phyloP scores from a whole-genome alignment of 2,888 invertebrate genomes.

The Stenodera caucasica region DNA sequence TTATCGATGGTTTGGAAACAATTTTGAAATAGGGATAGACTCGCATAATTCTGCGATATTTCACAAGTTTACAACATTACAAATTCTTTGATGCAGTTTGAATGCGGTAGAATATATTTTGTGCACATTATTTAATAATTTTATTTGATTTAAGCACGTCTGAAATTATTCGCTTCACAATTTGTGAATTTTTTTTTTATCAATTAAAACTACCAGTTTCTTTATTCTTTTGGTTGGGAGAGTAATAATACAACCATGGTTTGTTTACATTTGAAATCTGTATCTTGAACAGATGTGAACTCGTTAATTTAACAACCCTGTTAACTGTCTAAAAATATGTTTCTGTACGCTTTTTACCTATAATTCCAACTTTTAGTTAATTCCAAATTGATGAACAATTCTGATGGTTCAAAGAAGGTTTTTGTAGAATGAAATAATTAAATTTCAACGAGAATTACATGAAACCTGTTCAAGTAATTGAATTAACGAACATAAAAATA shows the following conservation, averaged over 20 bases:
- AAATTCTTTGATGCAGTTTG: too few relatives aligned
- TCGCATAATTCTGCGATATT: background rate
- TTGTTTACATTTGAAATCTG: slow-evolving; percentile 5
- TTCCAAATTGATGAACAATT: too few relatives aligned
- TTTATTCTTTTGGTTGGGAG: background rate
- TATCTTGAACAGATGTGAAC: slow-evolving; percentile 6
- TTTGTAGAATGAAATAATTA: too few relatives aligned
- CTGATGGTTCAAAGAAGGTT: too few relatives aligned
- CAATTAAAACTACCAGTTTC: too few relatives aligned
- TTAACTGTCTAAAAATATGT: background rate
- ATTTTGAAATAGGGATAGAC: background rate
- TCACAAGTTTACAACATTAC: background rate
- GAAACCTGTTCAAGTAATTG: too few relatives aligned
- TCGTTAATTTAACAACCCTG: slow-evolving; percentile 5
- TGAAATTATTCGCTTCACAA: too few relatives aligned
- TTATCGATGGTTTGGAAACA: background rate
- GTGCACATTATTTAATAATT: background rate
- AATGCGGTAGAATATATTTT: background rate
- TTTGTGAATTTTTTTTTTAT: too few relatives aligned
- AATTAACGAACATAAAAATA: too few relatives aligned
- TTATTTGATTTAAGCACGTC: background rate
- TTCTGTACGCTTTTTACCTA: background rate
- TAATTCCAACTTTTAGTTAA: too few relatives aligned
- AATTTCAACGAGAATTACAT: too few relatives aligned
- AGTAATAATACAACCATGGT: background rate